Conservation (phyloP, 2,113 vertebrate species). For the Smithornis capensis region DNA sequence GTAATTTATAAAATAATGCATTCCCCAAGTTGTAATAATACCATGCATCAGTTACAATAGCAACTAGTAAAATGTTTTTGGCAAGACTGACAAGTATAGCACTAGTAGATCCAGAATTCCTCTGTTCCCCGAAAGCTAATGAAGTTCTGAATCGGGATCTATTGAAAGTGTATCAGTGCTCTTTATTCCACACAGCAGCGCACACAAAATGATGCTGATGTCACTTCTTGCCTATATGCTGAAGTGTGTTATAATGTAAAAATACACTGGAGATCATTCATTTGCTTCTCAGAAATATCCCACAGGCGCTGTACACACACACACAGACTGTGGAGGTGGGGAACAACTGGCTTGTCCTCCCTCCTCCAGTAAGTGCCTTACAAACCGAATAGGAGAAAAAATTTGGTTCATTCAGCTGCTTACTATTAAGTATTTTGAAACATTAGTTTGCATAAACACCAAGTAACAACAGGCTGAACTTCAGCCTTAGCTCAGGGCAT, state of each 20-base stretch:
- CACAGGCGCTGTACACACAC: not conserved
- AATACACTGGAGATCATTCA: not conserved
- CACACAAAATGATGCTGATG: not conserved
- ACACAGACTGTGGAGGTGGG: not conserved
- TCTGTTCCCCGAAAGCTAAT: conserved; percentile 29
- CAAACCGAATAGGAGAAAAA: not conserved
- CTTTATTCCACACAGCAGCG: not conserved
- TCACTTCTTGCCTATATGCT: not conserved
- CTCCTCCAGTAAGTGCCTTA: not conserved
- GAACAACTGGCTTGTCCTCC: not conserved
- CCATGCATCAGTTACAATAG: conserved; percentile 32
- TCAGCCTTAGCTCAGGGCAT: not conserved
- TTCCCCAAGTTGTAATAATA: conserved; percentile 28
- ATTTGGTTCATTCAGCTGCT: not conserved
- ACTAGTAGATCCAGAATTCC: not conserved
- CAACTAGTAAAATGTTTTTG: conserved; percentile 40
- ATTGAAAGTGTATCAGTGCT: not conserved
- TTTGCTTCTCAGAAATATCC: not conserved
- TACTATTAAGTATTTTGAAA: not conserved
- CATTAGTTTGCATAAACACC: not conserved
- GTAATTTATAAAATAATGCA: not conserved
- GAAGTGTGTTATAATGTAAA: not conserved
- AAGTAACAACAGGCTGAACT: not conserved
- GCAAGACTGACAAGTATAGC: conserved; percentile 9
- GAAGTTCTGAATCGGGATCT: not conserved